Base-by-base conservation (phyloP, 1,140 invertebrate species). In the Acromyrmex heyeri region DNA sequence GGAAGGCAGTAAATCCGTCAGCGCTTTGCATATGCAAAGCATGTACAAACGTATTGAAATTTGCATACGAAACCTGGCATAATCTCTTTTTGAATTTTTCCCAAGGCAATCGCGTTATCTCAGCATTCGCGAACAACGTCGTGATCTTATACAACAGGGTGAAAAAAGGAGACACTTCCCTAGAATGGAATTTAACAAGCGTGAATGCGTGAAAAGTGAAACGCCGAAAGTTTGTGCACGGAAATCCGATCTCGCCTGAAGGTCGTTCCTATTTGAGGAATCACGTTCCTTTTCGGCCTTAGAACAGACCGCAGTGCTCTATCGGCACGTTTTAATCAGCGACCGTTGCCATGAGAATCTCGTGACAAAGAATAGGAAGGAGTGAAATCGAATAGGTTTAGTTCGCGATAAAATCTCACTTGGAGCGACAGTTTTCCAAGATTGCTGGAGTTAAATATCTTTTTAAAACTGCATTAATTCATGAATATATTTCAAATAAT, bases 161-260 rank as follows among this genome's bases (percentile, higher is more conserved):
- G 55, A 57, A 59, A 72, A 53, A 59, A 10, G 12, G 64, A 27
- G 53, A 70, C 67, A 38, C 48, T 76, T 3, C n/a, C 57, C n/a
- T 30, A 72, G n/a, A 57, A 53, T 1, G 18, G 2, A 53, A 59
- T 38, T 75, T n/a, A 79, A 87, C 57, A 79, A 72, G n/a, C 55
- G 24, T 27, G 61, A 69, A 38, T 24, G 18, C 4, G 38, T 67
- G 67, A 75, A 85, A 89, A 85, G 21, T 62, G 75, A 90, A 70
- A 90, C 69, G 67, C 72, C 57, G 79, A 76, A 89, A 89, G 59
- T 44, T 12, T 64, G 48, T n/a, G 48, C 38, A 14, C 18, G 50
- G 75, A 85, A 90, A 90, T 85, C 57, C 16, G 81, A 89, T 89
- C 78, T 87, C 34, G 27, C 18, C 18, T 50, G 65, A 87, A 85